Evolutionary conservation across 2,113 vertebrate species (phyloP).

Genomic region (Cacatua alba): DNA sequence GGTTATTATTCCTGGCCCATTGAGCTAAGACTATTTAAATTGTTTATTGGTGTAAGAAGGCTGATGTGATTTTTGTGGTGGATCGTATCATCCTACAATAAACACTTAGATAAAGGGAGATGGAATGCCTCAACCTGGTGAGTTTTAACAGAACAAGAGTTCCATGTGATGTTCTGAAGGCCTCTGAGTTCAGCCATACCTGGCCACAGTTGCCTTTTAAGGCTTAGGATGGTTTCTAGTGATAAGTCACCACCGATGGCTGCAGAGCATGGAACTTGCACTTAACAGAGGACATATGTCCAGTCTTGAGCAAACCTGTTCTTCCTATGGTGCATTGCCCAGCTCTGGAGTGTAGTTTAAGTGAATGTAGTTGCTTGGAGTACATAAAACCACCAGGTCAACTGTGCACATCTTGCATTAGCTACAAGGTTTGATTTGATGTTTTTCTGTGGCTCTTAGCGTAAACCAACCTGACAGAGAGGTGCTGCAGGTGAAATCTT

Average conservation of each 20-base stretch:
- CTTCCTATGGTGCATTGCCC: neutral
- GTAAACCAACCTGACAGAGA: conserved; percentile 18
- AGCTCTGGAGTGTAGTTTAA: neutral
- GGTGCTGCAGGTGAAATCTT: conserved; percentile 5
- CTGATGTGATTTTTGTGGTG: conserved; percentile 9
- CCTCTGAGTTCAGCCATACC: neutral
- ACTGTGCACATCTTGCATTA: neutral
- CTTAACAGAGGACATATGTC: neutral
- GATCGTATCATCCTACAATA: conserved; percentile 33
- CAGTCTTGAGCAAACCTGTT: neutral
- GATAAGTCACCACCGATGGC: neutral
- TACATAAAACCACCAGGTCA: neutral
- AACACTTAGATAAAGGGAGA: conserved; percentile 18
- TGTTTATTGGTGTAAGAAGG: conserved; percentile 39
- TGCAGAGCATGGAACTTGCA: neutral
- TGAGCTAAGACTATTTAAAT: conserved; percentile 14
- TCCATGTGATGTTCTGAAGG: neutral
- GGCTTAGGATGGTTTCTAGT: neutral
- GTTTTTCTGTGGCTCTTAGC: neutral
- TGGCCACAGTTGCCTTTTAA: neutral
- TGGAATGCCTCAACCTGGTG: neutral
- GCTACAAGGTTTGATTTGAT: neutral
- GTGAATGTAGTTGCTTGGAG: neutral
- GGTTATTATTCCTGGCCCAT: conserved; percentile 33
- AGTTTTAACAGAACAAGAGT: conserved; percentile 1